Evolutionary conservation across 2,888 invertebrate genomes (phyloP).

Genomic region (Xestia xanthographa): DNA sequence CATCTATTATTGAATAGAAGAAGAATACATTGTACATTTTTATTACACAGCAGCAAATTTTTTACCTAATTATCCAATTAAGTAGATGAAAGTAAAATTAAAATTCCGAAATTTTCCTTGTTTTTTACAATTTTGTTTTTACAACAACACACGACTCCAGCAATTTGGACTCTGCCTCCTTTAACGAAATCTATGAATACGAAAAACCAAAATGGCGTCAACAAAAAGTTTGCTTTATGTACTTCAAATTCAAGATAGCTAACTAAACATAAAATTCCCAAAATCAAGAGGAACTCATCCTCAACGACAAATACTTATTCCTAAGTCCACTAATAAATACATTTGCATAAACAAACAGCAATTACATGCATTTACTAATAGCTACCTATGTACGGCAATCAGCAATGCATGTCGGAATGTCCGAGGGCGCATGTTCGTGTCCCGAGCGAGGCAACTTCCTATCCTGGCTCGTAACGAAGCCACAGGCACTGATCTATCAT

Average conservation of each 20-base stretch:
- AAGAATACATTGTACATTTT: neutral
- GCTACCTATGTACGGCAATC: slow-evolving; percentile 41
- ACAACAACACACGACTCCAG: neutral
- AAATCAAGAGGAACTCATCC: neutral
- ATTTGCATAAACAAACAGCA: slow-evolving; percentile 47
- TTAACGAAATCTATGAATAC: neutral
- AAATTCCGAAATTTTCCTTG: neutral
- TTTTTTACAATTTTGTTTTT: too few species aligned
- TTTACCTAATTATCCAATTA: neutral
- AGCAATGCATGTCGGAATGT: slow-evolving; percentile 63
- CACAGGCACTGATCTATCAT: slow-evolving; percentile 40
- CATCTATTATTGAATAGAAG: slow-evolving; percentile 77
- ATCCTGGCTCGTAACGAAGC: slow-evolving; percentile 34
- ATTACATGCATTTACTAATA: slow-evolving; percentile 42
- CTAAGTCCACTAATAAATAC: neutral
- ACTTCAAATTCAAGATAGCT: neutral
- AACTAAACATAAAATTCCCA: neutral
- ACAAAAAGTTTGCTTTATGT: neutral
- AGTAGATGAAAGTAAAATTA: neutral
- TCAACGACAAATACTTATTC: neutral
- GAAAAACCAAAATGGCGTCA: neutral
- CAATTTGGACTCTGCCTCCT: neutral
- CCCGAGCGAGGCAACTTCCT: slow-evolving; percentile 43
- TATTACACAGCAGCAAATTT: neutral
- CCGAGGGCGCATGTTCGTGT: slow-evolving; percentile 55